Evolutionary conservation across 2,113 vertebrate genomes (phyloP).

Genomic region (Coturnix japonica): DNA sequence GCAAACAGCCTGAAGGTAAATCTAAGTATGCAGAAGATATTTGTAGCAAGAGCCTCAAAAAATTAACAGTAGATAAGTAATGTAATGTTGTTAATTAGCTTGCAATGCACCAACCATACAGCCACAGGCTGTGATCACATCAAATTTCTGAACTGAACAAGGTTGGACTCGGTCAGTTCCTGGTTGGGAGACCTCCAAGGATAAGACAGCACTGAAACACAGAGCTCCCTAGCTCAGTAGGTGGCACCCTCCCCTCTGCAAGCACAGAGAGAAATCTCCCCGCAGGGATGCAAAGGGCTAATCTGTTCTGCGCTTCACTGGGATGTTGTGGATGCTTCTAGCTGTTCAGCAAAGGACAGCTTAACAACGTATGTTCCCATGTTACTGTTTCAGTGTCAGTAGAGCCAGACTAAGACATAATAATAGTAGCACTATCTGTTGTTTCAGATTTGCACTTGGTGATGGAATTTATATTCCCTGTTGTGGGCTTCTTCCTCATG

Average conservation of each 20-base stretch:
- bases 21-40: constrained; percentile 31
- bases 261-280: neutral
- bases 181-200: neutral
- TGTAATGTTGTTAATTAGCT: constrained; percentile 52
- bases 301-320: neutral
- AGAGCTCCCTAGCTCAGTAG: neutral
- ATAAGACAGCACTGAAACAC: neutral
- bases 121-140: neutral
- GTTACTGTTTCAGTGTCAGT: neutral
- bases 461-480: neutral
- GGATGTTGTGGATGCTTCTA: neutral
- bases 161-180: neutral
- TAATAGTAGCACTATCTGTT: neutral
- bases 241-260: neutral
- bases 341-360: neutral
- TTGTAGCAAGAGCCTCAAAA: neutral
- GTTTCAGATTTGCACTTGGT: neutral
- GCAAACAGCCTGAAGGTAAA: constrained; percentile 50
- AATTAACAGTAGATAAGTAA: neutral
- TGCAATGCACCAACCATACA: neutral
- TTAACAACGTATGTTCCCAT: accelerated
- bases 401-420: neutral
- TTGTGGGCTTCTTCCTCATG: neutral
- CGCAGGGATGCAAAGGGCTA: neutral
- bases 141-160: constrained; percentile 1